Percentiles rank a stretch among this genome's conserved stretches.
Conservation (phyloP, 2,888 invertebrate genomes). For the Gnatocerus cornutus region DNA sequence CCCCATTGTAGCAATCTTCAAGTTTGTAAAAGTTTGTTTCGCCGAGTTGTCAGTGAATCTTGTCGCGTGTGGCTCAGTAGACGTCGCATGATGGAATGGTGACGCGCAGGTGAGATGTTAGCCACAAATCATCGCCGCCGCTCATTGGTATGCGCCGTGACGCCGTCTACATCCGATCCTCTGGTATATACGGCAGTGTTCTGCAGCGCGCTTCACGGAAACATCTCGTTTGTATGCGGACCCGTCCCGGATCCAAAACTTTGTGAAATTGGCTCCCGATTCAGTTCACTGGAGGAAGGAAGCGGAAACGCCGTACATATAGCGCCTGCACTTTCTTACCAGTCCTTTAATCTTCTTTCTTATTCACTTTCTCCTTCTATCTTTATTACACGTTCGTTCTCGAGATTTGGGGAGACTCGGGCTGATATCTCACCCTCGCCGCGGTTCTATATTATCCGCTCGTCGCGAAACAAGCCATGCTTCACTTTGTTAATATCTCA, state of each 20-base stretch:
- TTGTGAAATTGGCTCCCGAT: conserved; percentile 75
- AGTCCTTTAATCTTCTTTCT: conserved; percentile 72
- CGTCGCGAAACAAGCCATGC: conserved; percentile 68
- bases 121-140: conserved; percentile 68
- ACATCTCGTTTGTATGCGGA: conserved; percentile 72
- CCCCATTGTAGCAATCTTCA: background rate
- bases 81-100: conserved; percentile 57
- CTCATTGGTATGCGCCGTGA: conserved; percentile 63
- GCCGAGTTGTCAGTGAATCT: background rate
- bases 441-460: conserved; percentile 67
- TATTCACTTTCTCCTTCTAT: conserved; percentile 78
- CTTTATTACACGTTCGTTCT: conserved; percentile 78
- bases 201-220: conserved; percentile 65
- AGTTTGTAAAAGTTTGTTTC: background rate
- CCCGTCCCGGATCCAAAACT: conserved; percentile 72
- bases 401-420: conserved; percentile 72
- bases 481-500: conserved; percentile 69
- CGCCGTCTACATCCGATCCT: conserved; percentile 58
- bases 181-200: conserved; percentile 63
- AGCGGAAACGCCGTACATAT: conserved; percentile 66
- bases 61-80: conserved; percentile 30
- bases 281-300: conserved; percentile 73
- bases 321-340: conserved; percentile 63
- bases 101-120: conserved; percentile 67
- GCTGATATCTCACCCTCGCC: conserved; percentile 60